phyloP scores from a whole-genome alignment of 2,797 vertebrate genomes.

The Lithobates pipiens region DNA sequence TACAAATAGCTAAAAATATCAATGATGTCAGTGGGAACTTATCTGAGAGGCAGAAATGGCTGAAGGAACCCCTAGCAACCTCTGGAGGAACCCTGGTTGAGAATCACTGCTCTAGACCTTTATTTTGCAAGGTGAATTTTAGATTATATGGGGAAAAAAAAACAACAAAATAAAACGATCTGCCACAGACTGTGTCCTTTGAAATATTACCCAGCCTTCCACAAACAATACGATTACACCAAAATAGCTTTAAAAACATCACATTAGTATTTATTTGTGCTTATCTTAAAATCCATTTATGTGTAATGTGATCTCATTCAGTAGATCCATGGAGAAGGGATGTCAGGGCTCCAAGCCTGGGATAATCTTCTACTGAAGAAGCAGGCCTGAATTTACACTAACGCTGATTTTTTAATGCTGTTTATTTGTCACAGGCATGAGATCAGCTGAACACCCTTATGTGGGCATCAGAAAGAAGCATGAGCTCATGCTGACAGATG shows the following conservation, averaged over 20 bases:
- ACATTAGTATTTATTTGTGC: constrained; percentile 23
- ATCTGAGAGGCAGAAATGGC: no score
- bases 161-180: no score
- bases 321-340: background rate
- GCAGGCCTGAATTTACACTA: background rate
- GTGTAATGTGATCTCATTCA: constrained; percentile 23
- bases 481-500: constrained; percentile 13
- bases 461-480: constrained; percentile 7
- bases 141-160: no score
- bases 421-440: constrained; percentile 1
- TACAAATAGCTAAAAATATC: no score
- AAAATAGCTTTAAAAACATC: constrained; percentile 1
- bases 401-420: background rate
- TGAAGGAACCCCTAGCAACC: no score
- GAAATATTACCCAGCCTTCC: background rate
- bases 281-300: constrained; percentile 35
- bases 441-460: background rate
- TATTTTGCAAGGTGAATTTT: no score
- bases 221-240: background rate
- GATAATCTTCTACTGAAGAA: background rate
- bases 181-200: background rate
- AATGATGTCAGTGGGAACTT: no score
- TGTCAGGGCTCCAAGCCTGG: background rate
- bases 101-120: no score
- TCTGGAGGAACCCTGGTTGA: no score